A percentile compares a stretch with the other conserved stretches of the same genome.
These are phyloP conservation scores for Spinibarbus caldwelli DNA, from an alignment of 2,797 vertebrate genomes.

Conservation along the genomic window DNA sequence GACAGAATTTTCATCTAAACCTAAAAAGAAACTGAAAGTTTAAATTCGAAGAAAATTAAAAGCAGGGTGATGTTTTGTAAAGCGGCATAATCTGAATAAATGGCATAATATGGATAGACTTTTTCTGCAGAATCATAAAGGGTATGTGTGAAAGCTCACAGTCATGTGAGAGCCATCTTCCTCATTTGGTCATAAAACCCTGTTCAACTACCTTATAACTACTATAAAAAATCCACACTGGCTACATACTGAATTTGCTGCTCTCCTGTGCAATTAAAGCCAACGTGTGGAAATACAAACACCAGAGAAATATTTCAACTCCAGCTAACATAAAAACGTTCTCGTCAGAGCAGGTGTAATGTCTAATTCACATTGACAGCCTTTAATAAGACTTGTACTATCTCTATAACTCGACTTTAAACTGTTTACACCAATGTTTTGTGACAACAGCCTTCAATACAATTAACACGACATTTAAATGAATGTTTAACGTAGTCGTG, in stretches of 20 bases:
- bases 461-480: background rate
- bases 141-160: slow-evolving; percentile 62
- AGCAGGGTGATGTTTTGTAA: background rate
- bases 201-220: background rate
- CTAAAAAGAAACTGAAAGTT: background rate
- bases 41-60: no score
- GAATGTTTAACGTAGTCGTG: background rate
- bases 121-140: background rate
- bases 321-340: background rate
- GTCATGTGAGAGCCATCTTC: slow-evolving; percentile 68
- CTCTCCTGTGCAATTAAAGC: background rate
- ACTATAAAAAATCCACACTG: background rate
- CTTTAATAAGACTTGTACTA: background rate
- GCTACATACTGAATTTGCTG: background rate
- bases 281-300: background rate
- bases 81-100: background rate
- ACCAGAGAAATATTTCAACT: background rate
- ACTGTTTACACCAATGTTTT: background rate
- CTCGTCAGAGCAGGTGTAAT: background rate
- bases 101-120: background rate
- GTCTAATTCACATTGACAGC: background rate
- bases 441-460: background rate
- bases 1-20: background rate
- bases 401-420: background rate
- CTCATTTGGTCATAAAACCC: slow-evolving; percentile 25